Conservation (phyloP, 2,797 vertebrate species). For the Phoxinus dragarum region DNA sequence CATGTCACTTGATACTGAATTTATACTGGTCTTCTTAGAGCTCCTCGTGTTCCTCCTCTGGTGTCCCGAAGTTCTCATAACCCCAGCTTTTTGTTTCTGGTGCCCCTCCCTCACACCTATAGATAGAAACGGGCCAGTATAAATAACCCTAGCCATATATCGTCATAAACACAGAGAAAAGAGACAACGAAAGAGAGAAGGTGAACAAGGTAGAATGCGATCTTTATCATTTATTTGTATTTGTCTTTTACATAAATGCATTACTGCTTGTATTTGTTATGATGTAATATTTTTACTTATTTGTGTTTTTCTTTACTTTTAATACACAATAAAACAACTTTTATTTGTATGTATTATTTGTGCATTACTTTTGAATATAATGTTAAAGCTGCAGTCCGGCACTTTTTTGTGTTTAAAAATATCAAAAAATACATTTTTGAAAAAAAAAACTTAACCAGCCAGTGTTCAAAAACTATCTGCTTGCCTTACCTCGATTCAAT, state of each 20-base stretch:
- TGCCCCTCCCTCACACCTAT: constrained; percentile 53
- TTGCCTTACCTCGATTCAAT: no score
- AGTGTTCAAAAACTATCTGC: no score
- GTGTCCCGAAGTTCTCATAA: constrained; percentile 58
- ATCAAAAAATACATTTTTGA: no score
- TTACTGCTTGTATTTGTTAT: not conserved
- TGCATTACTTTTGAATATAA: not conserved
- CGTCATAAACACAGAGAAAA: constrained; percentile 43
- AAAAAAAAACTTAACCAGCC: no score
- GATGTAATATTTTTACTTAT: not conserved
- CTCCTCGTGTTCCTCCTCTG: constrained; percentile 58
- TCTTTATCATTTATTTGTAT: not conserved
- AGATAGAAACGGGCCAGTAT: constrained; percentile 72
- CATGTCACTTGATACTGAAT: constrained; percentile 62
- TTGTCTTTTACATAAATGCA: not conserved
- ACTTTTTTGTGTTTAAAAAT: no score
- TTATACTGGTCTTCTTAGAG: constrained; percentile 18
- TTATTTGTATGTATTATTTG: not conserved
- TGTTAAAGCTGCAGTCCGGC: no score
- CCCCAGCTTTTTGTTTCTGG: constrained; percentile 53
- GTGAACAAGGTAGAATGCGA: constrained; percentile 60
- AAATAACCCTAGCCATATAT: constrained; percentile 59
- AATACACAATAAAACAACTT: not conserved
- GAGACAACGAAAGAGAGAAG: constrained; percentile 39
- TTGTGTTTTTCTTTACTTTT: not conserved